A percentile compares a stretch with the other conserved stretches of the same genome.
Evolutionary conservation across 2,888 invertebrate species (phyloP).

Genomic region (Campoletis raptor): DNA sequence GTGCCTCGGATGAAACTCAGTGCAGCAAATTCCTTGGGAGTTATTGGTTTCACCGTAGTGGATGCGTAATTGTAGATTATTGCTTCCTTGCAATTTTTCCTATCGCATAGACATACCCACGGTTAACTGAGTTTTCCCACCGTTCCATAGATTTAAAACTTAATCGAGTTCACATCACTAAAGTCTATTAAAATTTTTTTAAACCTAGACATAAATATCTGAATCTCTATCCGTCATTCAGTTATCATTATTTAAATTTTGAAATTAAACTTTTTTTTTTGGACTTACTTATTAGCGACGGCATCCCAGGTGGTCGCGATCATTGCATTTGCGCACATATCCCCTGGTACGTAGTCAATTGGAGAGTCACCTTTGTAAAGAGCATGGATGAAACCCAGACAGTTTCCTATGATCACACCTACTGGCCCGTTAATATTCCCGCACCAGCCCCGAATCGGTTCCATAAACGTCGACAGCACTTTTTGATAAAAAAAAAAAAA

Average conservation of each 20-base stretch:
- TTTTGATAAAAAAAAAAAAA: background rate
- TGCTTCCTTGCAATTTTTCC: constrained; percentile 78
- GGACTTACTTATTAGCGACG: constrained; percentile 72
- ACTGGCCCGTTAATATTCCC: constrained; percentile 71
- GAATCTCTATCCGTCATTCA: too few relatives aligned
- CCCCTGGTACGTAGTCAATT: constrained; percentile 75
- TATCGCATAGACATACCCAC: constrained; percentile 13
- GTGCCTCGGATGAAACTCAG: constrained; percentile 38
- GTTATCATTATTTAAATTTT: background rate
- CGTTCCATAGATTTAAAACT: background rate
- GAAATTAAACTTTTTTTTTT: background rate
- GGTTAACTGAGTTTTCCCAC: background rate
- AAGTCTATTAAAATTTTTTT: too few relatives aligned
- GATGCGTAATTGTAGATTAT: constrained; percentile 94
- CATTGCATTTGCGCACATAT: constrained; percentile 75
- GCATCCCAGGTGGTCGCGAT: constrained; percentile 76
- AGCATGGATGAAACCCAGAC: constrained; percentile 72
- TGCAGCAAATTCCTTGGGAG: constrained; percentile 49
- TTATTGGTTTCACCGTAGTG: constrained; percentile 88
- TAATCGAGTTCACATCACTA: too few relatives aligned
- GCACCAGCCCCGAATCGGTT: constrained; percentile 74
- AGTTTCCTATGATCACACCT: constrained; percentile 55
- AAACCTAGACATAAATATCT: too few relatives aligned
- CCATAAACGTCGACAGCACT: constrained; percentile 74
- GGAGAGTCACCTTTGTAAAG: constrained; percentile 59